phyloP scores from a whole-genome alignment of 2,888 invertebrate species.

The Acanthosepion esculentum region DNA sequence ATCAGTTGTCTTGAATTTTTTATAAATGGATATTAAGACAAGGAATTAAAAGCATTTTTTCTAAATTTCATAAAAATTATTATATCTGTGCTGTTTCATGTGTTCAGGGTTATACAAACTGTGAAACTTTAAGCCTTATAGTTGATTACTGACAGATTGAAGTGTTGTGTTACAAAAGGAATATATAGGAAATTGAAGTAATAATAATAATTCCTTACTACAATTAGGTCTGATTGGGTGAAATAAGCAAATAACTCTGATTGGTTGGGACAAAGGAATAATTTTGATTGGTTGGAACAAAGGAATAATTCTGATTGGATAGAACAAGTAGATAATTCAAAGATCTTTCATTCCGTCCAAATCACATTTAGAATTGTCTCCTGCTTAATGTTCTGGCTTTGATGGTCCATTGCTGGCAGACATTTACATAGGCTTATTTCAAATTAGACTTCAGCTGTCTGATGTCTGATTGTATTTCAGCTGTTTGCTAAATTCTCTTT shows the following conservation, averaged over 20 bases:
- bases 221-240: neutral
- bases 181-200: neutral
- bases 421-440: neutral
- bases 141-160: too few species aligned
- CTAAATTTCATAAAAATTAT: too few species aligned
- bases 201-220: neutral
- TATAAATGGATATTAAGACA: too few species aligned
- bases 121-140: neutral
- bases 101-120: neutral
- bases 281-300: neutral
- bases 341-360: neutral
- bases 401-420: neutral
- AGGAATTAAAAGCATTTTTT: too few species aligned
- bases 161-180: neutral
- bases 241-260: neutral
- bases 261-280: neutral
- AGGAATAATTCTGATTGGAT: neutral
- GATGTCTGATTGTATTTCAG: neutral
- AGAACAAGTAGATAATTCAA: slow-evolving; percentile 15
- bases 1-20: too few species aligned
- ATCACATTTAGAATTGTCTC: neutral
- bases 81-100: too few species aligned
- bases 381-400: neutral
- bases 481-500: neutral
- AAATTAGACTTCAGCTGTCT: neutral